These are phyloP conservation scores for human (Homo sapiens) DNA, from an alignment of 2,113 vertebrate species.

Conservation along the genomic window DNA sequence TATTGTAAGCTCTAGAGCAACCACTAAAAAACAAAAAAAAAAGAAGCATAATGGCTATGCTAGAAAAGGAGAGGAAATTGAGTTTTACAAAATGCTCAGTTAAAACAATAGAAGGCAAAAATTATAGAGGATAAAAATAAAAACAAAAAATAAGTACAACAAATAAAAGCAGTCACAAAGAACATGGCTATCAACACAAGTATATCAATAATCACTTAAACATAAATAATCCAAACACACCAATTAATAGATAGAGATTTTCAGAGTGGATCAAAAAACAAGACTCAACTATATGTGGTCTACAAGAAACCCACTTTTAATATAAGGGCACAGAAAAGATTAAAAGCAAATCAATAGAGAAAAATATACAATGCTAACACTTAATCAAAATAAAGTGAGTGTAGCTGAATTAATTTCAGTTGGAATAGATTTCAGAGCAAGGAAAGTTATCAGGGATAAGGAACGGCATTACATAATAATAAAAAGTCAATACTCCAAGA, in stretches of 20 bases:
- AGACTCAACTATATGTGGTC: background rate
- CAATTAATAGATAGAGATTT: background rate
- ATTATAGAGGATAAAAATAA: background rate
- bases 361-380: background rate
- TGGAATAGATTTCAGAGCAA: background rate
- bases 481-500: background rate
- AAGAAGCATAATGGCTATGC: background rate
- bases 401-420: background rate
- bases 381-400: background rate
- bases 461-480: background rate
- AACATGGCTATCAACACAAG: background rate
- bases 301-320: background rate
- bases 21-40: background rate
- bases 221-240: background rate
- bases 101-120: background rate
- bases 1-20: background rate
- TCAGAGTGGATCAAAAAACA: background rate
- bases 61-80: background rate
- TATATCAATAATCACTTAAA: background rate
- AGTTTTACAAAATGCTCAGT: background rate
- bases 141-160: background rate
- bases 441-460: background rate
- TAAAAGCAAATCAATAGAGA: background rate
- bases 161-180: background rate
- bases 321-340: background rate